Evolutionary conservation across 2,797 vertebrate genomes (phyloP).

Genomic region (Corythornis leucogaster): DNA sequence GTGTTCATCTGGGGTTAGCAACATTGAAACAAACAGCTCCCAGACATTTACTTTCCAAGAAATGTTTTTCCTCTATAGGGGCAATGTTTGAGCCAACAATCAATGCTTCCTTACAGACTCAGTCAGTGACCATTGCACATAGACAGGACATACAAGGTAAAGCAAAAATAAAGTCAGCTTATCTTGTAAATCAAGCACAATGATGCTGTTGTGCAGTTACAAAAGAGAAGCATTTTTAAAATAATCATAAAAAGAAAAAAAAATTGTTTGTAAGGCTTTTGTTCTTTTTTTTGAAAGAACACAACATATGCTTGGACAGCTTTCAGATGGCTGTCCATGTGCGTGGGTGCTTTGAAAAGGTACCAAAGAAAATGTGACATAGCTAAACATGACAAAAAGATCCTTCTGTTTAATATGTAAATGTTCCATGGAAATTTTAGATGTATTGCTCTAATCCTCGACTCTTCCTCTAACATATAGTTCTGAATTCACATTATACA

Average conservation of each 20-base stretch:
- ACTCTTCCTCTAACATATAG: background rate
- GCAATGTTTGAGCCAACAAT: too few species aligned
- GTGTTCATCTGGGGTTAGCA: too few species aligned
- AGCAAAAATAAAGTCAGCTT: background rate
- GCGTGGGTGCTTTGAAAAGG: background rate
- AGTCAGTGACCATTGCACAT: background rate
- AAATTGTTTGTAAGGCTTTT: background rate
- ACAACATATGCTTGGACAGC: background rate
- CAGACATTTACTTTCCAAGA: too few species aligned
- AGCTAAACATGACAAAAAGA: background rate
- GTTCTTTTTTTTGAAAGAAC: background rate
- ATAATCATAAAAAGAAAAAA: background rate
- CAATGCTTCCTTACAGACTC: background rate
- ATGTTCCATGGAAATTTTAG: background rate
- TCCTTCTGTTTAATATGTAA: background rate
- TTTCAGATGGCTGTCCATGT: background rate
- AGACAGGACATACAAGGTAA: background rate
- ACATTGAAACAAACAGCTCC: too few species aligned
- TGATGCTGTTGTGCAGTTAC: background rate
- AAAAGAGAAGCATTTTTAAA: background rate
- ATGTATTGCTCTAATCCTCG: background rate
- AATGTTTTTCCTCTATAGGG: too few species aligned
- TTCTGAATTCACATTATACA: background rate
- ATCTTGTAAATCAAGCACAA: background rate
- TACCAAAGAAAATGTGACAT: background rate